Conservation (phyloP, 1,140 invertebrate species). For the Drosophila nigromelanica region DNA sequence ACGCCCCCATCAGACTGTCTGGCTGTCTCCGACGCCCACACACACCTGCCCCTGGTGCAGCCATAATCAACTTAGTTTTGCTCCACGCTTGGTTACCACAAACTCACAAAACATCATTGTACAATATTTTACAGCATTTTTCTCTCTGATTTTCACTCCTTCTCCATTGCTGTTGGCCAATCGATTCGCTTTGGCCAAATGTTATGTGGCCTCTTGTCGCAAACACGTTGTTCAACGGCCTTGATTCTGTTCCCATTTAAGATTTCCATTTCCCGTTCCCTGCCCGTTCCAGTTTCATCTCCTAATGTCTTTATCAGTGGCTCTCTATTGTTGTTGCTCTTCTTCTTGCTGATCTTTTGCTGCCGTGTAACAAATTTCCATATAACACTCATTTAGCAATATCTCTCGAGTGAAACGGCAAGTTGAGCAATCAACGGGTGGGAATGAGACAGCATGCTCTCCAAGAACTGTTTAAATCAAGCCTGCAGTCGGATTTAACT, state of each 20-base stretch:
- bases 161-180: conserved; percentile 45
- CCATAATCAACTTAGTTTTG: conserved; percentile 47
- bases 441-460: neutral
- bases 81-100: conserved; percentile 33
- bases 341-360: conserved; percentile 37
- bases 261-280: conserved; percentile 7
- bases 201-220: conserved; percentile 64
- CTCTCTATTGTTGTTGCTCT: conserved; percentile 7
- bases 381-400: conserved; percentile 3
- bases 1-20: neutral
- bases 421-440: neutral
- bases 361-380: conserved; percentile 53
- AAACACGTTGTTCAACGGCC: conserved; percentile 53
- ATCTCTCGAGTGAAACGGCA: neutral
- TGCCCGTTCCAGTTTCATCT: neutral
- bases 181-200: conserved; percentile 69
- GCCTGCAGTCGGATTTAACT: too few species aligned
- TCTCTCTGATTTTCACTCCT: neutral
- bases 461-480: too few species aligned
- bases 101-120: conserved; percentile 33
- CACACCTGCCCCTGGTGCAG: conserved; percentile 34
- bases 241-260: conserved; percentile 66
- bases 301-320: conserved; percentile 66
- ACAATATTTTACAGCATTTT: conserved; percentile 10
- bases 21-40: conserved; percentile 8